Evolutionary conservation across 2,113 vertebrate genomes (phyloP).

Genomic region (Andinoacara biseriatus): DNA sequence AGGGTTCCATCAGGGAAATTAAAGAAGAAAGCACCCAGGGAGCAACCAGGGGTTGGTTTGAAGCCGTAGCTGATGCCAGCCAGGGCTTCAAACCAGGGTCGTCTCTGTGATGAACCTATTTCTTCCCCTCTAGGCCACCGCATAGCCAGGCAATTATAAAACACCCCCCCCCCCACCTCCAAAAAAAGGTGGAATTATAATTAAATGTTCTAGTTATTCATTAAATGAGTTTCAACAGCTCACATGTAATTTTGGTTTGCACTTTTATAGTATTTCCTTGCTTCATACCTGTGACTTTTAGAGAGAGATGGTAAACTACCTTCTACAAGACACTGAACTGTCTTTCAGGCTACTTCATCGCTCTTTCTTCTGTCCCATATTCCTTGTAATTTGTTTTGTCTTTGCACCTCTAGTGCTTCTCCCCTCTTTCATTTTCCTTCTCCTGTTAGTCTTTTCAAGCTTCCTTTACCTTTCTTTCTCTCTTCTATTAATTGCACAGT

Average conservation of each 20-base stretch:
- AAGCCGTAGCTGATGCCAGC: too few species aligned
- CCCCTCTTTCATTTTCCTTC: slow-evolving; percentile 16
- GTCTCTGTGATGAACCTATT: too few species aligned
- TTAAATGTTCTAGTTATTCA: slow-evolving; percentile 66
- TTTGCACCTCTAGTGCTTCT: slow-evolving; percentile 5
- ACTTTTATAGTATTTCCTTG: slow-evolving; percentile 62
- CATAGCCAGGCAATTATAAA: slow-evolving; percentile 18
- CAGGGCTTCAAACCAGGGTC: too few species aligned
- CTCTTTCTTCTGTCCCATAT: slow-evolving; percentile 13
- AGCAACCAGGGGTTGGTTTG: too few species aligned
- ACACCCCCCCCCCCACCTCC: too few species aligned
- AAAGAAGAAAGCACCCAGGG: too few species aligned
- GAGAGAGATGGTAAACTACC: slow-evolving; percentile 44
- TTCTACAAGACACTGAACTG: slow-evolving; percentile 43
- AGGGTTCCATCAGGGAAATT: too few species aligned
- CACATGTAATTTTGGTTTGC: slow-evolving; percentile 61
- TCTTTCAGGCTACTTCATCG: slow-evolving; percentile 24
- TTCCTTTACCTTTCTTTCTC: slow-evolving; percentile 29
- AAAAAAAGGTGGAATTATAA: slow-evolving; percentile 47
- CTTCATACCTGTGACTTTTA: slow-evolving; percentile 47
- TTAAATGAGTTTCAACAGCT: slow-evolving; percentile 66
- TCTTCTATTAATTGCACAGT: slow-evolving; percentile 72
- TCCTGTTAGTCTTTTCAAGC: slow-evolving; percentile 26
- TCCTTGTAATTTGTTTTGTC: background rate
- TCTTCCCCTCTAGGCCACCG: too few species aligned